A percentile compares a stretch with the other conserved stretches of the same genome.
These are phyloP conservation scores for Epizoanthus stellaris DNA, from an alignment of 92 coral and sea anemone species.

Conservation along the genomic window DNA sequence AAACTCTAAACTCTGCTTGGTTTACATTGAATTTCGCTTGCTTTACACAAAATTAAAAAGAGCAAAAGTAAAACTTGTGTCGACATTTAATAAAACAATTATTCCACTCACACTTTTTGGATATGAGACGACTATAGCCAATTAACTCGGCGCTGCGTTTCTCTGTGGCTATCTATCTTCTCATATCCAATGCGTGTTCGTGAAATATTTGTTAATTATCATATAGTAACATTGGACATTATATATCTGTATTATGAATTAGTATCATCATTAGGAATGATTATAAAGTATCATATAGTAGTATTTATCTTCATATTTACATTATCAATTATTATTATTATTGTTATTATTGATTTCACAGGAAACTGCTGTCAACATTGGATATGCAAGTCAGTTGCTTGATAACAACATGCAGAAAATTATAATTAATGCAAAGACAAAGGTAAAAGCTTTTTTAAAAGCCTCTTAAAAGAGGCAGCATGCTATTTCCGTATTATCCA, in stretches of 20 bases:
- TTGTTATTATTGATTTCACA: conserved; percentile 31
- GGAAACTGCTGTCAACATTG: conserved; percentile 98
- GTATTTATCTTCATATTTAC: no score
- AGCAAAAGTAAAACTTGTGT: no score
- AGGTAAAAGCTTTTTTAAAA: conserved; percentile 62
- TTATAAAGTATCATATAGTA: no score
- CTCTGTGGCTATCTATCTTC: no score
- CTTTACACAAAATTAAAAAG: no score
- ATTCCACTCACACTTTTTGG: not conserved
- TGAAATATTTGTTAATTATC: not conserved
- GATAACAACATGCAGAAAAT: conserved; percentile 89
- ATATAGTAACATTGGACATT: not conserved
- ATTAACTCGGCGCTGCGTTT: no score
- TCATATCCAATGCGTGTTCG: not conserved
- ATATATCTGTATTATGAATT: no score
- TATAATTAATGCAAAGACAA: conserved; percentile 84
- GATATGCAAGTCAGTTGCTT: conserved; percentile 82
- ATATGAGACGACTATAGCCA: not conserved
- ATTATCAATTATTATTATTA: not conserved
- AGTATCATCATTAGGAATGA: no score
- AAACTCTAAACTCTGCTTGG: no score
- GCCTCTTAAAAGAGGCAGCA: not conserved
- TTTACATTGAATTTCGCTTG: no score
- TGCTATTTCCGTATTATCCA: not conserved
- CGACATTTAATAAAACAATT: no score